Conservation (phyloP, 2,888 invertebrate genomes). For the Oeneis ivallda region DNA sequence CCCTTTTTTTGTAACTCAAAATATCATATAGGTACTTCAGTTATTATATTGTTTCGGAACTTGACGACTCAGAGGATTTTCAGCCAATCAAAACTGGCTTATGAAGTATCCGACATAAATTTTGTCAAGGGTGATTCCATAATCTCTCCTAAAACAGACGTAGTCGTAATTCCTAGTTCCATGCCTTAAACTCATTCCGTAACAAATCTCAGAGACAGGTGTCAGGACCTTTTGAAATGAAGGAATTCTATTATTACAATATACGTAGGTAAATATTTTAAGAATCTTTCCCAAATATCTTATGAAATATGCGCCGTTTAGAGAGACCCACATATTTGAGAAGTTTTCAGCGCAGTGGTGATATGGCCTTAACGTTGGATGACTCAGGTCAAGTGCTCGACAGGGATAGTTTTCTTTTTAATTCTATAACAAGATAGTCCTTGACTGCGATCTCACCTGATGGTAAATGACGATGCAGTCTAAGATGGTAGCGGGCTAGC, state of each 20-base stretch:
- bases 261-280: not conserved
- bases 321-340: slow-evolving; percentile 4
- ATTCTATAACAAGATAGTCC: no score
- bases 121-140: slow-evolving; percentile 6
- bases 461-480: no score
- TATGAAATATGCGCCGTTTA: slow-evolving; percentile 5
- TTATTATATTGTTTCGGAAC: not conserved
- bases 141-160: not conserved
- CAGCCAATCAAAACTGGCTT: not conserved
- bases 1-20: no score
- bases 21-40: no score
- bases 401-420: no score
- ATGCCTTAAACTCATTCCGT: not conserved
- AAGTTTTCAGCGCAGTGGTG: no score
- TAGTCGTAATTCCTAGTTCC: no score
- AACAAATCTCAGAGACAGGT: slow-evolving; percentile 8
- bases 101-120: not conserved
- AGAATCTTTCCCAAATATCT: not conserved
- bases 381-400: no score
- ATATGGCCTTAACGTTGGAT: no score
- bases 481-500: no score
- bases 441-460: no score
- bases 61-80: no score
- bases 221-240: not conserved
- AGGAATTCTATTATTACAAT: not conserved